Evolutionary conservation across 2,797 vertebrate genomes (phyloP).

Genomic region (Sebastes vulpes): DNA sequence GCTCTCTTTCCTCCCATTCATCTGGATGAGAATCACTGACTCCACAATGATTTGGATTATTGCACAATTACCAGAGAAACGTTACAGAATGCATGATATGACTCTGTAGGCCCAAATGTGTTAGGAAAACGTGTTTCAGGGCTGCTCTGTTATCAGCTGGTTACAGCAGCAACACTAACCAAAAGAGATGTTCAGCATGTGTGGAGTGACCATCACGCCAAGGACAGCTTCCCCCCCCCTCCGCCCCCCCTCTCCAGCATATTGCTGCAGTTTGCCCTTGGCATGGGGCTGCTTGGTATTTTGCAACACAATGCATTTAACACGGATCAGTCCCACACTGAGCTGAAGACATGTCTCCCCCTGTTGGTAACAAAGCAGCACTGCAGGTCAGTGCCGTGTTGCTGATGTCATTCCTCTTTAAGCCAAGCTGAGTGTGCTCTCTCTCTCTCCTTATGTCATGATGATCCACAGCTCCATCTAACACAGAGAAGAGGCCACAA

Average conservation of each 20-base stretch:
- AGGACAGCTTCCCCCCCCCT: conserved; percentile 29
- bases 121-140: neutral
- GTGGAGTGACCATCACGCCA: conserved; percentile 18
- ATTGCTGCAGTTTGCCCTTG: conserved; percentile 63
- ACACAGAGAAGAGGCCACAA: conserved; percentile 80
- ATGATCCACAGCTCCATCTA: conserved; percentile 65
- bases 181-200: conserved; percentile 45
- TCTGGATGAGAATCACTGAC: conserved; percentile 27
- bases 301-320: conserved; percentile 50
- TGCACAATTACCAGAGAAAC: neutral
- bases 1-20: conserved; percentile 17
- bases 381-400: conserved; percentile 21
- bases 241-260: conserved; percentile 15
- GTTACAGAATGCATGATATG: neutral
- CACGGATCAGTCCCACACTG: neutral
- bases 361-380: conserved; percentile 44
- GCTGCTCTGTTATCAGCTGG: conserved; percentile 2
- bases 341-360: conserved; percentile 18
- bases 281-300: conserved; percentile 44
- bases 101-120: neutral
- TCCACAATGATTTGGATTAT: neutral
- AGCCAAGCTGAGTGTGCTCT: conserved; percentile 27
- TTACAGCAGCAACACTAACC: conserved; percentile 15
- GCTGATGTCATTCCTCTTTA: conserved; percentile 44
- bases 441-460: conserved; percentile 3